A percentile compares a stretch with the other conserved stretches of the same genome.
phyloP scores from a whole-genome alignment of 2,113 vertebrate genomes.

The Gorsachius goisagi region DNA sequence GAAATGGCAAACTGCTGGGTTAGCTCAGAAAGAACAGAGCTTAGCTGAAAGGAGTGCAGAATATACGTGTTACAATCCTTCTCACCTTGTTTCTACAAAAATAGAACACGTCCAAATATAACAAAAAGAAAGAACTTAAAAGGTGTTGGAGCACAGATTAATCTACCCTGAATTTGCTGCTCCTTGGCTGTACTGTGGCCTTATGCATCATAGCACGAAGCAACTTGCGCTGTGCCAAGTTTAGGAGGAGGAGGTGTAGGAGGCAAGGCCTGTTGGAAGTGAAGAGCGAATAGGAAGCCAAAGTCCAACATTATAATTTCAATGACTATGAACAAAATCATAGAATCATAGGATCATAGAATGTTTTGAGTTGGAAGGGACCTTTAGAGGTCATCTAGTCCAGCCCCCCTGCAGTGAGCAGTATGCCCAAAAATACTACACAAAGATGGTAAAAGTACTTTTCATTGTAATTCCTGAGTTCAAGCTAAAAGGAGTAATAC shows the following conservation, averaged over 20 bases:
- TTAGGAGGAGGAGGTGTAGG: neutral
- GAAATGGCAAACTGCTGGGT: neutral
- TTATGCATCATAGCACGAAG: neutral
- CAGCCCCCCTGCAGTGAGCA: no score
- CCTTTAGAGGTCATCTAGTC: no score
- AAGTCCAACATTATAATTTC: neutral
- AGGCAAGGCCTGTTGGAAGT: neutral
- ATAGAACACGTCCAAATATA: neutral
- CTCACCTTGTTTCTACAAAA: slow-evolving; percentile 18
- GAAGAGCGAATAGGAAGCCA: neutral
- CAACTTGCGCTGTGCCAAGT: neutral
- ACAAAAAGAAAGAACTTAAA: neutral
- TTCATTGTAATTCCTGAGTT: slow-evolving; percentile 29
- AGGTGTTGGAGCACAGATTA: neutral
- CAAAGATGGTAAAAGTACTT: neutral
- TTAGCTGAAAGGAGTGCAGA: neutral
- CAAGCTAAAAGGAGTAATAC: neutral
- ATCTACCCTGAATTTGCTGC: neutral
- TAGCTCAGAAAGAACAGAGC: slow-evolving; percentile 2
- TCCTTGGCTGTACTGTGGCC: neutral
- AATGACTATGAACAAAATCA: neutral
- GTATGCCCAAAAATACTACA: neutral
- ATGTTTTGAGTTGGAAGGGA: no score
- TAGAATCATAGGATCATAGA: no score
- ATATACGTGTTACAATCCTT: neutral